These are phyloP conservation scores for Fopius arisanus DNA, from an alignment of 1,140 invertebrate species.

Conservation along the genomic window DNA sequence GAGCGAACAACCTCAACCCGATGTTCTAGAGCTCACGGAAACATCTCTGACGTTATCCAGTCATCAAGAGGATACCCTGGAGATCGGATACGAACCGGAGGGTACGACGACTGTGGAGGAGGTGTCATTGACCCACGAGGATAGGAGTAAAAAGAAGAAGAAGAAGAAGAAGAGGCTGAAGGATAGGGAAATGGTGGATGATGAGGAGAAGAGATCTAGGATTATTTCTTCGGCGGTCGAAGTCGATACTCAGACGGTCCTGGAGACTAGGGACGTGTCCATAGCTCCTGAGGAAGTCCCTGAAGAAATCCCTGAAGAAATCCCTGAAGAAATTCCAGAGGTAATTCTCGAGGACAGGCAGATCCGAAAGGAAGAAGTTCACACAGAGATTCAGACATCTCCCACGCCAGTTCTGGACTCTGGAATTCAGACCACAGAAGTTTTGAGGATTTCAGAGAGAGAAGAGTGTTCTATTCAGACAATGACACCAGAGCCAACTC, in stretches of 20 bases:
- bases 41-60: slow-evolving; percentile 58
- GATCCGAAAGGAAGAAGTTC: slow-evolving; percentile 37
- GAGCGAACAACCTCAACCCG: slow-evolving; percentile 66
- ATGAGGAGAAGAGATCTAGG: slow-evolving; percentile 40
- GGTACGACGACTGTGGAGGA: slow-evolving; percentile 69
- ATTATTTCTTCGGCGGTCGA: slow-evolving; percentile 49
- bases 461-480: slow-evolving; percentile 54
- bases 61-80: slow-evolving; percentile 55
- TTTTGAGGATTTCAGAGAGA: slow-evolving; percentile 38
- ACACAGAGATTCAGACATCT: slow-evolving; percentile 65
- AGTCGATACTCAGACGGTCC: slow-evolving; percentile 63
- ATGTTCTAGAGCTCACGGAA: slow-evolving; percentile 61
- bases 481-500: slow-evolving; percentile 30
- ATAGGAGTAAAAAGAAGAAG: slow-evolving; percentile 63
- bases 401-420: slow-evolving; percentile 50
- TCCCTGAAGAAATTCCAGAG: not conserved
- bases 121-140: slow-evolving; percentile 48
- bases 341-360: no score
- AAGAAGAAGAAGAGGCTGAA: slow-evolving; percentile 65
- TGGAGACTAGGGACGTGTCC: slow-evolving; percentile 55
- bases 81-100: slow-evolving; percentile 68
- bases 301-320: not conserved
- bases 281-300: slow-evolving; percentile 46
- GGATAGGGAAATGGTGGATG: slow-evolving; percentile 50
- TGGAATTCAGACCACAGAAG: slow-evolving; percentile 43